phyloP scores from a whole-genome alignment of 2,888 invertebrate genomes.

The Digitonthophagus gazella region DNA sequence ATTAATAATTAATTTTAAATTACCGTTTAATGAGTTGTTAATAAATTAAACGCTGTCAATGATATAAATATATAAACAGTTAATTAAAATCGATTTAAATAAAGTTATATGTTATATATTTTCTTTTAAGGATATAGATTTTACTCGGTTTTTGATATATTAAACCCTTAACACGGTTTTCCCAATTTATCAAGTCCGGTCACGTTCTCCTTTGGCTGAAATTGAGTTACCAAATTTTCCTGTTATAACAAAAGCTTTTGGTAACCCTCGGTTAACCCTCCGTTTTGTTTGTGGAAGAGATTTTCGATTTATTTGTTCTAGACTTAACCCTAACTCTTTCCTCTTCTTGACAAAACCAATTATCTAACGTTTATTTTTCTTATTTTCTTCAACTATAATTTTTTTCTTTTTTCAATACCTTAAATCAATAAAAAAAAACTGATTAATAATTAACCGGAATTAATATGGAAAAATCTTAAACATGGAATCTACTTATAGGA shows the following conservation, averaged over 20 bases:
- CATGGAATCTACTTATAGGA: no score
- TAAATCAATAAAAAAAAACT: not conserved
- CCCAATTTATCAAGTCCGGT: not conserved
- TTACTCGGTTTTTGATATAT: not conserved
- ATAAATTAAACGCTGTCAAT: not conserved
- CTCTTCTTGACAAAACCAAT: not conserved
- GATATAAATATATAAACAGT: not conserved
- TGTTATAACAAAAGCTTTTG: not conserved
- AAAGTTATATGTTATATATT: no score
- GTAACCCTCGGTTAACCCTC: not conserved
- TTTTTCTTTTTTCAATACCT: not conserved
- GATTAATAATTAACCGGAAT: no score
- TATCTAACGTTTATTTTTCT: not conserved
- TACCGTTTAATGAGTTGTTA: not conserved
- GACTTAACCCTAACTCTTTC: not conserved
- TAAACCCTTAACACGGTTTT: not conserved
- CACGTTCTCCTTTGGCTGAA: not conserved
- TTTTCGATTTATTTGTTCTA: not conserved
- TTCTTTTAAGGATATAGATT: not conserved
- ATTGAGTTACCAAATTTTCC: not conserved
- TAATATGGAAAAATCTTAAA: no score
- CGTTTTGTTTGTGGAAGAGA: not conserved
- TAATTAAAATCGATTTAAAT: not conserved
- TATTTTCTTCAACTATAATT: not conserved
- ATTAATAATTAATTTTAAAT: no score